phyloP scores from a whole-genome alignment of 23 tunicate species.

The Clavelina lepadiformis region DNA sequence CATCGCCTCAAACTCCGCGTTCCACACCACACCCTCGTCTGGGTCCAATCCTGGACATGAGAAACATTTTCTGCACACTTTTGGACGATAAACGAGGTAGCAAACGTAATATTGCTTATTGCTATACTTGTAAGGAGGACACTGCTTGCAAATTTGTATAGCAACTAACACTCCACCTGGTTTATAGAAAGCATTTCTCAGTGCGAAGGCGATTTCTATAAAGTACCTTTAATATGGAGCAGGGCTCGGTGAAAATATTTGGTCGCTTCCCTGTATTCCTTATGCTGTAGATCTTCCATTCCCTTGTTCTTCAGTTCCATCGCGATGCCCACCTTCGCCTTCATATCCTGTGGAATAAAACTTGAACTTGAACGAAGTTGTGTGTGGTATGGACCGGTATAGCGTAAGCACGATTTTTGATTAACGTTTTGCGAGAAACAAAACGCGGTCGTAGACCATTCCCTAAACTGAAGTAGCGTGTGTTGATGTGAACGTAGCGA shows the following conservation, averaged over 20 bases:
- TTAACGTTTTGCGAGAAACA: too few species aligned
- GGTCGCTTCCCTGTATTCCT: constrained; percentile 63
- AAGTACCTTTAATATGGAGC: constrained; percentile 82
- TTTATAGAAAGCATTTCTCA: too few species aligned
- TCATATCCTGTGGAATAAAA: constrained; percentile 56
- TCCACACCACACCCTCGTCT: constrained; percentile 87
- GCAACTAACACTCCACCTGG: too few species aligned
- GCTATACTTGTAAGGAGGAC: neutral
- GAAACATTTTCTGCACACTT: neutral
- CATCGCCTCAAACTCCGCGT: constrained; percentile 59
- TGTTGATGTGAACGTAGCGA: neutral
- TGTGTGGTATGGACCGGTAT: too few species aligned
- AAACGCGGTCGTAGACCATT: too few species aligned
- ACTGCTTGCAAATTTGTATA: neutral
- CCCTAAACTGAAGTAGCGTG: neutral
- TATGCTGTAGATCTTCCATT: constrained; percentile 50
- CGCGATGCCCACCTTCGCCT: constrained; percentile 55
- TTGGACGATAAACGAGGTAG: neutral
- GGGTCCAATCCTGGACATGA: constrained; percentile 88
- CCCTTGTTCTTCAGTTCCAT: constrained; percentile 73
- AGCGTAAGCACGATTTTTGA: too few species aligned
- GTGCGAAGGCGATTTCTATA: too few species aligned
- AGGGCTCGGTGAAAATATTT: constrained; percentile 64
- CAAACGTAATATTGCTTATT: neutral
- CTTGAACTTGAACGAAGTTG: neutral